phyloP scores from a whole-genome alignment of 2,888 invertebrate genomes.

The Cheilosia urbana region DNA sequence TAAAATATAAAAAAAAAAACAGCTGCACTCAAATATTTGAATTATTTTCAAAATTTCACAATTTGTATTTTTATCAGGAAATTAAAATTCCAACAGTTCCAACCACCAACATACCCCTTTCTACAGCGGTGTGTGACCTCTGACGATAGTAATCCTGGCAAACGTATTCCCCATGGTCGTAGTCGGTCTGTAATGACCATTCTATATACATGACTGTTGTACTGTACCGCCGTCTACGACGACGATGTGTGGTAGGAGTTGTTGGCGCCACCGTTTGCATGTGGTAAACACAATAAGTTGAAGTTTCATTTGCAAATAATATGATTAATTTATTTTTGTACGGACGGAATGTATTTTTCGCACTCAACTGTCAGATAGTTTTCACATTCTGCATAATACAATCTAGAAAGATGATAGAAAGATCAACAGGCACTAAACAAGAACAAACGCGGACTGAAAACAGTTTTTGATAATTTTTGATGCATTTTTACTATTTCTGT shows the following conservation, averaged over 20 bases:
- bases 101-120: conserved; percentile 35
- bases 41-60: conserved; percentile 20
- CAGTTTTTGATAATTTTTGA: conserved; percentile 31
- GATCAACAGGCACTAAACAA: conserved; percentile 15
- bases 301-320: conserved; percentile 46
- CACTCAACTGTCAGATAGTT: conserved; percentile 3
- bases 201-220: conserved; percentile 57
- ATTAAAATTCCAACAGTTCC: conserved; percentile 32
- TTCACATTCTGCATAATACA: background rate
- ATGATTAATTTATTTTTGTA: conserved; percentile 24
- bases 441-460: conserved; percentile 34
- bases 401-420: background rate
- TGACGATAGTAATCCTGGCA: conserved; percentile 56
- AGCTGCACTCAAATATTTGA: background rate
- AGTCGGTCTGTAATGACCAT: conserved; percentile 52
- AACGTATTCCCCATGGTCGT: conserved; percentile 45
- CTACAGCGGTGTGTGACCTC: conserved; percentile 12
- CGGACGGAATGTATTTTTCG: background rate
- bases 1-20: background rate
- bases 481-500: background rate
- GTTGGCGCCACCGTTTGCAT: conserved; percentile 66
- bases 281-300: conserved; percentile 30
- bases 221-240: conserved; percentile 21
- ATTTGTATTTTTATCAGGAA: conserved; percentile 8
- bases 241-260: conserved; percentile 34